Conservation (phyloP, 2,797 vertebrate genomes). For the Phalanger gymnotis region DNA sequence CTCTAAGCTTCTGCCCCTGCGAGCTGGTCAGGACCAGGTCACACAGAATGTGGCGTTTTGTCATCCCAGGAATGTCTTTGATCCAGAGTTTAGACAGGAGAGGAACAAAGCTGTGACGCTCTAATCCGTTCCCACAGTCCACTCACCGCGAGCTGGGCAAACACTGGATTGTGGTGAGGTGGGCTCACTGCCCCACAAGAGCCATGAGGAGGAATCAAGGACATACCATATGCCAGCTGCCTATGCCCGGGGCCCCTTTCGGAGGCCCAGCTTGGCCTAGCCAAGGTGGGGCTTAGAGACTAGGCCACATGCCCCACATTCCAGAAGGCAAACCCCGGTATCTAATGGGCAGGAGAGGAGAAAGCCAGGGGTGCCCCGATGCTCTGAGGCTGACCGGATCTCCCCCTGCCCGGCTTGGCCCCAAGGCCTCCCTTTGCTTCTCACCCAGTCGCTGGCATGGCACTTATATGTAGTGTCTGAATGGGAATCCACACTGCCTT, state of each 20-base stretch:
- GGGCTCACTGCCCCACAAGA: constrained; percentile 81
- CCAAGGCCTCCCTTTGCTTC: not conserved
- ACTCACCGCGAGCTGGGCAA: constrained; percentile 86
- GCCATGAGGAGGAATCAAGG: constrained; percentile 84
- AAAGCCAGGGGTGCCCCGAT: too few relatives aligned
- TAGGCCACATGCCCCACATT: too few relatives aligned
- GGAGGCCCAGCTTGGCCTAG: not conserved
- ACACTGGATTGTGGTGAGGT: constrained; percentile 84
- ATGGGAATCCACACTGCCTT: not conserved
- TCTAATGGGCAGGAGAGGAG: too few relatives aligned
- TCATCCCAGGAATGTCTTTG: constrained; percentile 95
- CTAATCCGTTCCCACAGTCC: constrained; percentile 94
- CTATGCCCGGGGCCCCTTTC: too few relatives aligned
- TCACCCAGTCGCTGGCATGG: not conserved
- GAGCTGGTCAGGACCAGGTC: constrained; percentile 85
- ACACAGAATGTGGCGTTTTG: constrained; percentile 90
- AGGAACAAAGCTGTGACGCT: constrained; percentile 86
- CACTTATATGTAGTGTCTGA: not conserved
- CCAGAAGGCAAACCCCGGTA: too few relatives aligned
- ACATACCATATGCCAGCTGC: constrained; percentile 56
- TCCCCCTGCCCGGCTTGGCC: not conserved
- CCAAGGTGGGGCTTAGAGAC: not conserved
- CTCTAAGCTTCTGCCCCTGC: constrained; percentile 83
- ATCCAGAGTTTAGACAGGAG: constrained; percentile 90
- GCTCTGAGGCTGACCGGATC: not conserved